phyloP scores from a whole-genome alignment of 2,888 invertebrate genomes.

The Tenthredo scrophulariae region DNA sequence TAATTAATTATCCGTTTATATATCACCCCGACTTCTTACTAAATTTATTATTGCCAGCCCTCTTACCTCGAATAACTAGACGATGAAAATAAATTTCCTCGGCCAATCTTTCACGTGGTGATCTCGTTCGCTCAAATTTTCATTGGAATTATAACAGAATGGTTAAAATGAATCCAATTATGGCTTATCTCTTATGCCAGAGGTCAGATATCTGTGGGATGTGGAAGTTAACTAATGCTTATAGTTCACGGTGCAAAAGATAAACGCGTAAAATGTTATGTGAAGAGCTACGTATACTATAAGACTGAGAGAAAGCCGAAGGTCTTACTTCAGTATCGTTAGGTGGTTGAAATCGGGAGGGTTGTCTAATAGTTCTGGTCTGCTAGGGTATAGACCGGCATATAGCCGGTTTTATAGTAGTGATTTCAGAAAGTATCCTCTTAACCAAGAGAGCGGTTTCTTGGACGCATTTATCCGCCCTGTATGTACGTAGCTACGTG shows the following conservation, averaged over 20 bases:
- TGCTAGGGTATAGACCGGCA: not conserved
- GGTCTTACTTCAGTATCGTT: conserved; percentile 16
- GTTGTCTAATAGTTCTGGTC: conserved; percentile 18
- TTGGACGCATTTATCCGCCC: conserved; percentile 2
- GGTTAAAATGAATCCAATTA: not conserved
- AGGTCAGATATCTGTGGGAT: not conserved
- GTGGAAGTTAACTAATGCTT: not conserved
- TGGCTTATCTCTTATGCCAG: not conserved
- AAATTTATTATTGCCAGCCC: not conserved
- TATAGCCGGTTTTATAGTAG: conserved; percentile 26
- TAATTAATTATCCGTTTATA: conserved; percentile 69
- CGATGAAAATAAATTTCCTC: not conserved
- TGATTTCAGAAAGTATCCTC: conserved; percentile 43
- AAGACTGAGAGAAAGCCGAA: not conserved
- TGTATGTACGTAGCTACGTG: not conserved
- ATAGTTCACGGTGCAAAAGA: not conserved
- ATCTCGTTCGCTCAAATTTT: not conserved
- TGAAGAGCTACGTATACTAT: not conserved
- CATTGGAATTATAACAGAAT: not conserved
- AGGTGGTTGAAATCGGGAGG: conserved; percentile 16
- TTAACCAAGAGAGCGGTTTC: conserved; percentile 36
- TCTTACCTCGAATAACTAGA: not conserved
- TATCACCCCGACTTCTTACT: not conserved
- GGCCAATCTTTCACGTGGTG: not conserved
- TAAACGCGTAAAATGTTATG: not conserved